Conservation (phyloP, 2,888 invertebrate genomes). For the Glyphotaelius pellucidus region DNA sequence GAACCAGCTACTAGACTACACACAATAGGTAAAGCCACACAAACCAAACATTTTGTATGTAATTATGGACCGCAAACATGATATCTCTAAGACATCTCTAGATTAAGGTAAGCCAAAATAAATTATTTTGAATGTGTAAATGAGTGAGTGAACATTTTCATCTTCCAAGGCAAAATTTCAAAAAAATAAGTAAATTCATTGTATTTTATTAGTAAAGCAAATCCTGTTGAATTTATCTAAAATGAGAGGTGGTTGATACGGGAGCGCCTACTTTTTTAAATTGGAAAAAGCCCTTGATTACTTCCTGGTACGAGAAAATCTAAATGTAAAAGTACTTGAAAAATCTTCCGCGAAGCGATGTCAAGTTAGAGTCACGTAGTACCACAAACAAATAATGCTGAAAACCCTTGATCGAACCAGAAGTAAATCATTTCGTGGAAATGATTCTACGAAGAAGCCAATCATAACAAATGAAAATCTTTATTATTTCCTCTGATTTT, state of each 20-base stretch:
- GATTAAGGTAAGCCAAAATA: not conserved
- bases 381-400: not conserved
- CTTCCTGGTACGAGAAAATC: not conserved
- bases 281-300: not conserved
- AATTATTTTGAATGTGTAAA: not conserved
- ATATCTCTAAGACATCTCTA: not conserved
- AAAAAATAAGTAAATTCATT: not conserved
- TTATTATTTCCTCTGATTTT: not conserved
- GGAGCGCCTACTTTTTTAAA: not conserved
- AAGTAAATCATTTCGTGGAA: not conserved
- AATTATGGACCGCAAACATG: not conserved
- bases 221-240: not conserved
- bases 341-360: not conserved
- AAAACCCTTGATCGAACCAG: not conserved
- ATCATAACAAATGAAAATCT: not conserved
- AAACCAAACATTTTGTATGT: not conserved
- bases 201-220: not conserved
- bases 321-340: not conserved
- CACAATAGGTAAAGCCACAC: not conserved
- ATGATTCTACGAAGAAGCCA: not conserved
- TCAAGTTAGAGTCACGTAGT: not conserved
- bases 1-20: not conserved
- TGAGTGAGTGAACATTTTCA: not conserved
- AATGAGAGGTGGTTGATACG: not conserved
- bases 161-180: not conserved